Base-by-base conservation (phyloP, 2,797 vertebrate species). In the Botia almorhae region DNA sequence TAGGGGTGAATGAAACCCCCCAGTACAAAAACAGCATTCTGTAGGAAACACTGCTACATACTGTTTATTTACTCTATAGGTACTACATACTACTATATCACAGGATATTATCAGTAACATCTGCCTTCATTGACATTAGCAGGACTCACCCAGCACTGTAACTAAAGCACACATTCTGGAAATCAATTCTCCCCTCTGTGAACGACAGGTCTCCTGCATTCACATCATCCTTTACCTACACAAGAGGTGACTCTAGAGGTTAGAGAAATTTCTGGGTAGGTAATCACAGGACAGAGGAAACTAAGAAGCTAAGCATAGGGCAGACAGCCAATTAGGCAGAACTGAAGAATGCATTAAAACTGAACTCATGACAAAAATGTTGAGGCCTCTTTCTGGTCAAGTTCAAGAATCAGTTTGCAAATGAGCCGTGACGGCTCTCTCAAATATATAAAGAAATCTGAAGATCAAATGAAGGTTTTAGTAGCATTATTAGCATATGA, bases 151-250 rank as follows among this genome's bases (percentile, higher is more conserved):
- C 95, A 8, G 93, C 89, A 0, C 85, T 0, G 0, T 96, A 96
- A 90, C 93, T 93, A 87, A 96, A 96, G 81, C 95, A 91, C 53
- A 96, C 93, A 0, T 95, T 94, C 79, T 95, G 93, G 85, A 96
- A 96, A 82, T 96, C 95, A 0, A 96, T 93, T 53, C 76, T 89
- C 46, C 95, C 96, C 0, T 85, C 80, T 12, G 87, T 88, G 81
- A 95, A 89, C 71, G 0, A 82, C 83, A 96, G 90, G 46, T 93
- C 91, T 0, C 83, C 76, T 1, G 95, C 95, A 0, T 94, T 93
- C 23, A 88, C 87, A 6, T 65, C 83, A 39, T 96, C 96, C 81
- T 93, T 95, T 76, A 96, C 94, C 95, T 96, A 87, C 33, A n/a
- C 60, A 14, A 50, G n/a, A 74, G 43, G 26, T n/a, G 7, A 76